A percentile compares a stretch with the other conserved stretches of the same genome.
Conservation (phyloP, 2,113 vertebrate species). For the Corythoichthys intestinalis region DNA sequence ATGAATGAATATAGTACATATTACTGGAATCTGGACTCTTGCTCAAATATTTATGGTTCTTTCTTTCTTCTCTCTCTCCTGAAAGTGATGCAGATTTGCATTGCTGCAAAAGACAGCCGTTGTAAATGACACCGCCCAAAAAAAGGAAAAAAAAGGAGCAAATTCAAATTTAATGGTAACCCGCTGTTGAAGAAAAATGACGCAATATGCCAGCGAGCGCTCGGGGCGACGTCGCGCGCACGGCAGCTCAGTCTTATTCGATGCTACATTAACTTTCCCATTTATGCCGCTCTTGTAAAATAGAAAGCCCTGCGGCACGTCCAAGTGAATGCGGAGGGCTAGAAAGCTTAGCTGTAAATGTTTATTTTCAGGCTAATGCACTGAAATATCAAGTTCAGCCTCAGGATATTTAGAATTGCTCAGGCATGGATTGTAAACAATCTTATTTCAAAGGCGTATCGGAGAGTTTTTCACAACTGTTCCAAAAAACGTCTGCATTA, state of each 20-base stretch:
- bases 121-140: slow-evolving; percentile 73
- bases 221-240: slow-evolving; percentile 75
- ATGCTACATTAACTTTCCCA: slow-evolving; percentile 92
- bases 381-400: slow-evolving; percentile 56
- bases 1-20: background rate
- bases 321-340: slow-evolving; percentile 48
- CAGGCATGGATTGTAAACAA: slow-evolving; percentile 29
- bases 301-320: slow-evolving; percentile 75
- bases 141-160: slow-evolving; percentile 60
- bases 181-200: slow-evolving; percentile 77
- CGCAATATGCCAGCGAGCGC: slow-evolving; percentile 73
- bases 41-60: slow-evolving; percentile 77
- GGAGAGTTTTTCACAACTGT: background rate
- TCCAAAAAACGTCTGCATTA: background rate
- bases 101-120: slow-evolving; percentile 72
- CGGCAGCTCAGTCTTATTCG: slow-evolving; percentile 82
- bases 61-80: slow-evolving; percentile 9
- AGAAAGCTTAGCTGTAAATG: slow-evolving; percentile 40
- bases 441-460: background rate
- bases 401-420: slow-evolving; percentile 53
- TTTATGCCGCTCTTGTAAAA: slow-evolving; percentile 83
- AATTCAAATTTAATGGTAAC: slow-evolving; percentile 79
- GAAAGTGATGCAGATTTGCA: slow-evolving; percentile 63
- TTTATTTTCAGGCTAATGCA: slow-evolving; percentile 60
- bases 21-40: slow-evolving; percentile 50